A percentile compares a stretch with the other conserved stretches of the same genome.
Evolutionary conservation across 2,113 vertebrate species (phyloP).

Genomic region (Pterocles orientalis): DNA sequence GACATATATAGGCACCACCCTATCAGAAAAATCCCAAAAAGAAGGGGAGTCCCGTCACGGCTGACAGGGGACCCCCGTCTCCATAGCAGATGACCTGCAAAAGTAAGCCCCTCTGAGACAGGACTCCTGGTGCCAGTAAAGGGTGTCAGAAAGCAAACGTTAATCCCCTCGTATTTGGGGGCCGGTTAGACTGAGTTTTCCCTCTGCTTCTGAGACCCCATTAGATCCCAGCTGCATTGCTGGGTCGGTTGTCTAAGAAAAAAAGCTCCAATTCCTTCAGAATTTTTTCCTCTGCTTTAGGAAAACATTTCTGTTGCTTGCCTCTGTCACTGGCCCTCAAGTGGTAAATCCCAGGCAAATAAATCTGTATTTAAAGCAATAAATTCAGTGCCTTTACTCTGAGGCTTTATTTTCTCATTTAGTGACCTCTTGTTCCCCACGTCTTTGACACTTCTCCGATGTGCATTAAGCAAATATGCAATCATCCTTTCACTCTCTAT

Average conservation of each 20-base stretch:
- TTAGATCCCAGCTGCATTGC: neutral
- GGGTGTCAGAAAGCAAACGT: neutral
- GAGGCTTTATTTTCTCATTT: constrained; percentile 62
- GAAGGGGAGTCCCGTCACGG: neutral
- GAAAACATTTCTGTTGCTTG: neutral
- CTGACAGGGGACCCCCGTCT: neutral
- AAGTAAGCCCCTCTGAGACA: neutral
- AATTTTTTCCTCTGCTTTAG: neutral
- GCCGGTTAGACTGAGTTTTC: neutral
- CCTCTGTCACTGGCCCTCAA: neutral
- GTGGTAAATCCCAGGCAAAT: constrained; percentile 19
- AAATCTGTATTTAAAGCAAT: constrained; percentile 28
- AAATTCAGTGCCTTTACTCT: constrained; percentile 38
- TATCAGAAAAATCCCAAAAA: neutral
- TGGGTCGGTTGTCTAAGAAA: neutral
- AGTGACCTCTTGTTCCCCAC: constrained; percentile 57
- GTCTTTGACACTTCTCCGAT: constrained; percentile 60
- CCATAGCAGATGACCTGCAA: rapidly evolving
- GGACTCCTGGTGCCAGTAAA: neutral
- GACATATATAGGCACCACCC: neutral
- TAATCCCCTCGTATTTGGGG: rapidly evolving
- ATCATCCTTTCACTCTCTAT: constrained; percentile 47
- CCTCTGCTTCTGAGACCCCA: neutral
- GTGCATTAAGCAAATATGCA: constrained; percentile 64
- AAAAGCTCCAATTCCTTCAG: neutral